These are phyloP conservation scores for Monodelphis domestica DNA, from an alignment of 2,797 vertebrate genomes.

Conservation along the genomic window DNA sequence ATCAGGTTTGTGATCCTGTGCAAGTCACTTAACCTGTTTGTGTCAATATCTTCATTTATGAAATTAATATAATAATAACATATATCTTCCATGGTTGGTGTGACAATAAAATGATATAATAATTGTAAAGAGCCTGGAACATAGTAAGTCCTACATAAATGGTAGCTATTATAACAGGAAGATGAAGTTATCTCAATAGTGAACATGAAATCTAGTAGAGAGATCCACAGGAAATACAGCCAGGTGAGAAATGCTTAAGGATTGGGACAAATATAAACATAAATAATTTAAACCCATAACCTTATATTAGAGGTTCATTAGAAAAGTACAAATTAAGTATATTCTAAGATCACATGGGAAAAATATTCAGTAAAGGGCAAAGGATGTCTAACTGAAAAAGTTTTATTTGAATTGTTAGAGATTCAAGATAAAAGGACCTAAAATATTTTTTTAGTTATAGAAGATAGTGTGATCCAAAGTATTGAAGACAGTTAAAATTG, in stretches of 20 bases:
- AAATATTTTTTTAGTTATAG: background rate
- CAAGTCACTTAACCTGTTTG: background rate
- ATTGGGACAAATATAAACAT: too few species aligned
- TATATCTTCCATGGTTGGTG: background rate
- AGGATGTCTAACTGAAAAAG: background rate
- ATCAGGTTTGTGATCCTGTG: background rate
- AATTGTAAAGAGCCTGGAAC: background rate
- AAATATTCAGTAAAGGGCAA: background rate
- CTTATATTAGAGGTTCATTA: too few species aligned
- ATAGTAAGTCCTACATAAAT: background rate
- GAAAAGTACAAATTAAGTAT: too few species aligned
- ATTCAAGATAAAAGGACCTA: background rate
- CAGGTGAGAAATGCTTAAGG: background rate
- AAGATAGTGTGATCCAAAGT: background rate
- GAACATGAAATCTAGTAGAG: background rate
- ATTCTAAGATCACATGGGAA: background rate
- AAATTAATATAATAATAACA: background rate
- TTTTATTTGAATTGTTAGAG: background rate
- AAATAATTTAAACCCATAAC: too few species aligned
- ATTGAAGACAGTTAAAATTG: background rate
- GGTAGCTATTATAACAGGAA: background rate
- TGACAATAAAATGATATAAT: background rate
- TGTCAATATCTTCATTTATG: background rate
- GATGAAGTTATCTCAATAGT: background rate
- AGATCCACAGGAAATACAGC: background rate